These are phyloP conservation scores for Geophilus truncorum DNA, from an alignment of 2,888 invertebrate genomes.

Conservation along the genomic window DNA sequence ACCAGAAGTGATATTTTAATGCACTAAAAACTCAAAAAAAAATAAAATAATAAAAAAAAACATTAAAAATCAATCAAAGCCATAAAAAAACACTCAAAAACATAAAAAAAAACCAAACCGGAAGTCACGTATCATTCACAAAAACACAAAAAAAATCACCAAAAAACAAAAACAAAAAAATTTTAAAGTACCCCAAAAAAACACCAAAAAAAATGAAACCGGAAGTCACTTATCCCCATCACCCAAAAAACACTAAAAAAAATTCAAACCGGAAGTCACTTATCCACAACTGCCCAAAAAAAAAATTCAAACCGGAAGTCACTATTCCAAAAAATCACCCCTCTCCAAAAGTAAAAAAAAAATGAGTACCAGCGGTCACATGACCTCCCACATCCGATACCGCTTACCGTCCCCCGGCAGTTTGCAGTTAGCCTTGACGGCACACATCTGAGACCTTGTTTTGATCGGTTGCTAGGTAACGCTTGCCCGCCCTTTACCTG, in stretches of 20 bases:
- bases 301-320: background rate
- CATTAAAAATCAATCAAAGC: no score
- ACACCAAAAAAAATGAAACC: background rate
- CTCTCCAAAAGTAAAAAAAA: background rate
- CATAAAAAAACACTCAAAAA: no score
- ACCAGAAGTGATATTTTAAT: no score
- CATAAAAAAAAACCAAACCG: no score
- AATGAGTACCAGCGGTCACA: background rate
- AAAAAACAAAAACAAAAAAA: no score
- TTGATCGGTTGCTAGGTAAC: conserved; percentile 31
- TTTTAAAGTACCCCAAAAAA: background rate
- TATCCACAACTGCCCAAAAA: background rate
- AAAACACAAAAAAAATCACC: no score
- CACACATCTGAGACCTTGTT: conserved; percentile 27
- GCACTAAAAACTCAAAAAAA: no score
- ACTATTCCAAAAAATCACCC: background rate
- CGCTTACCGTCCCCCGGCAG: background rate
- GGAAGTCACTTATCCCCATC: no score
- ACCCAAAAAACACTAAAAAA: background rate
- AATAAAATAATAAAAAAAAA: no score
- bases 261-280: no score
- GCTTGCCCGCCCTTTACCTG: conserved; percentile 30
- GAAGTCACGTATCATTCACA: no score
- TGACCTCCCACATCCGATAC: background rate
- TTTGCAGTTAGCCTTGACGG: background rate